These are phyloP conservation scores for Argyrosomus regius DNA, from an alignment of 2,797 vertebrate species.

Conservation along the genomic window DNA sequence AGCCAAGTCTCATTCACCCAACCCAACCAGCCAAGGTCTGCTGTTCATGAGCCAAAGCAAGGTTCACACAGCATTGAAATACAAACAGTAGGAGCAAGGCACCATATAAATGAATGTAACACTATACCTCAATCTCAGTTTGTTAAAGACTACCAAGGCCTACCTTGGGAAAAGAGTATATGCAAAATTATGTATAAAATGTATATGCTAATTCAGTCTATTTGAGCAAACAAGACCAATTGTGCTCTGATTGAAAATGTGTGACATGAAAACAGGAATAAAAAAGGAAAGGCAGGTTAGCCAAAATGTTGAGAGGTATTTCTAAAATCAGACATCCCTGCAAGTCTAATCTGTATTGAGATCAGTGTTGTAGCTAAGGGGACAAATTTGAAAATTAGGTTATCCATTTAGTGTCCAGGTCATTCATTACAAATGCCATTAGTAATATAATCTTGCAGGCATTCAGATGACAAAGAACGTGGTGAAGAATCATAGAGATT, in stretches of 20 bases:
- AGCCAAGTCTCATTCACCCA: constrained; percentile 9
- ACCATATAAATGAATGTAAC: constrained; percentile 21
- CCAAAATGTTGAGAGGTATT: not conserved
- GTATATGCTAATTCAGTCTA: not conserved
- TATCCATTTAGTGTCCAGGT: constrained; percentile 39
- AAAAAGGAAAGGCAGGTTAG: not conserved
- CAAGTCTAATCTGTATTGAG: constrained; percentile 35
- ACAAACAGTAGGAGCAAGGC: constrained; percentile 24
- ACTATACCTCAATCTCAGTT: not conserved
- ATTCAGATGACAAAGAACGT: constrained; percentile 35
- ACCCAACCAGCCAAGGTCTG: not conserved
- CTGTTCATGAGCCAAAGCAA: constrained; percentile 54
- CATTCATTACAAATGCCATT: constrained; percentile 60
- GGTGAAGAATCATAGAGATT: constrained; percentile 7
- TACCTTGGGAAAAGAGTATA: not conserved
- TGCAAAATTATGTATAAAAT: not conserved
- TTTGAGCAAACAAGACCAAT: not conserved
- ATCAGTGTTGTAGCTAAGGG: constrained; percentile 35
- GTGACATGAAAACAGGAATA: not conserved
- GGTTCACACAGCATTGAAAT: constrained; percentile 34
- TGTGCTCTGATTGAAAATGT: not conserved
- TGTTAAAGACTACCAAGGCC: not conserved
- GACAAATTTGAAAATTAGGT: constrained; percentile 48
- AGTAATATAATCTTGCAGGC: constrained; percentile 55
- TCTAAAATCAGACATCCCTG: constrained; percentile 36